Evolutionary conservation across 2,113 vertebrate species (phyloP).

Genomic region (Baryphthengus martii): DNA sequence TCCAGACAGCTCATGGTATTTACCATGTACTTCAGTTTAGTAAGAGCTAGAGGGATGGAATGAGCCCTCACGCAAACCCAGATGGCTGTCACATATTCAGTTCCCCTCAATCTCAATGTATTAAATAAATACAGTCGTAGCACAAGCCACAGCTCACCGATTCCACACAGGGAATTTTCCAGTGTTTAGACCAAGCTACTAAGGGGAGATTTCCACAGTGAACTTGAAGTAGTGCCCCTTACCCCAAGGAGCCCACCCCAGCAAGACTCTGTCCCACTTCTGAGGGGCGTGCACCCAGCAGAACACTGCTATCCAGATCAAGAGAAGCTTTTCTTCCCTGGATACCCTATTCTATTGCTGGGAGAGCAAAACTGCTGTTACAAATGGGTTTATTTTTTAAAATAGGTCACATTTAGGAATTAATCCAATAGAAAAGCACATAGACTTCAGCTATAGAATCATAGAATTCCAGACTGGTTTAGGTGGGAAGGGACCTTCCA

Average conservation of each 20-base stretch:
- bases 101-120: neutral
- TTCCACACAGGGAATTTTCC: neutral
- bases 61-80: neutral
- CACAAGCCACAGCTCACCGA: neutral
- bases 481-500: neutral
- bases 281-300: neutral
- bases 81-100: neutral
- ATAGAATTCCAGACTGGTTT: neutral
- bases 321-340: neutral
- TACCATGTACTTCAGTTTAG: neutral
- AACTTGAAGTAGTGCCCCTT: neutral
- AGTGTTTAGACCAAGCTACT: neutral
- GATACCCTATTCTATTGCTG: neutral
- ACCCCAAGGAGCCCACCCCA: neutral
- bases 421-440: neutral
- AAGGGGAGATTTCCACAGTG: neutral
- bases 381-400: neutral
- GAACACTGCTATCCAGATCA: too few relatives aligned
- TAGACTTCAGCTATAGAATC: neutral
- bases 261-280: neutral
- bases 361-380: neutral
- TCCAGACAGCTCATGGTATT: neutral
- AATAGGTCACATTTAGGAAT: neutral
- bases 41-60: neutral
- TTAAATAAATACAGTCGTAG: neutral